A percentile compares a stretch with the other conserved stretches of the same genome.
These are phyloP conservation scores for Micrasema minimum DNA, from an alignment of 1,140 invertebrate genomes.

Conservation along the genomic window DNA sequence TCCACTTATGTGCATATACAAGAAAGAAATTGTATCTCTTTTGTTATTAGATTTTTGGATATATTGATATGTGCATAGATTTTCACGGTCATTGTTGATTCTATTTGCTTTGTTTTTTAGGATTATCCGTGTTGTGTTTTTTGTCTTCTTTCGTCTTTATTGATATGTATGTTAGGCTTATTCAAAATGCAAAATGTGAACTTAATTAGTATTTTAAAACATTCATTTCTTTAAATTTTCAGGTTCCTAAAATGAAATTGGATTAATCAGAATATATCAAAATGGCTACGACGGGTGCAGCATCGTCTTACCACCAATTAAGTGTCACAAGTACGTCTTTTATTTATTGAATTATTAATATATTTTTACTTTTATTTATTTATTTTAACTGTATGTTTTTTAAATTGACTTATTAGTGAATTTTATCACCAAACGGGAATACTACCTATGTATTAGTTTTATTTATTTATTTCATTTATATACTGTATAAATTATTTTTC, in stretches of 20 bases:
- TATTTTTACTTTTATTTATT: too few relatives aligned
- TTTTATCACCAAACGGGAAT: neutral
- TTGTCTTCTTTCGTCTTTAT: too few relatives aligned
- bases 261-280: neutral
- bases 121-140: too few relatives aligned
- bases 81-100: too few relatives aligned
- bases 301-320: slow-evolving; percentile 32
- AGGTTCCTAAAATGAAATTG: slow-evolving; percentile 28
- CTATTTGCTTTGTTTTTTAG: neutral
- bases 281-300: slow-evolving; percentile 25
- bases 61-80: too few relatives aligned
- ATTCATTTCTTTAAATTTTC: neutral
- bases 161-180: too few relatives aligned
- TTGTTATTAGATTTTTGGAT: too few relatives aligned
- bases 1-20: too few relatives aligned
- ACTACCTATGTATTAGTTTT: neutral
- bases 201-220: neutral
- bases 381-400: neutral
- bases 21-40: too few relatives aligned
- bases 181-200: neutral
- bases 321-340: slow-evolving; percentile 37
- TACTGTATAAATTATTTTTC: neutral
- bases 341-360: too few relatives aligned
- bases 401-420: neutral
- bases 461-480: neutral